Evolutionary conservation across 2,888 invertebrate genomes (phyloP).

Genomic region (Gonocerus acuteangulatus): DNA sequence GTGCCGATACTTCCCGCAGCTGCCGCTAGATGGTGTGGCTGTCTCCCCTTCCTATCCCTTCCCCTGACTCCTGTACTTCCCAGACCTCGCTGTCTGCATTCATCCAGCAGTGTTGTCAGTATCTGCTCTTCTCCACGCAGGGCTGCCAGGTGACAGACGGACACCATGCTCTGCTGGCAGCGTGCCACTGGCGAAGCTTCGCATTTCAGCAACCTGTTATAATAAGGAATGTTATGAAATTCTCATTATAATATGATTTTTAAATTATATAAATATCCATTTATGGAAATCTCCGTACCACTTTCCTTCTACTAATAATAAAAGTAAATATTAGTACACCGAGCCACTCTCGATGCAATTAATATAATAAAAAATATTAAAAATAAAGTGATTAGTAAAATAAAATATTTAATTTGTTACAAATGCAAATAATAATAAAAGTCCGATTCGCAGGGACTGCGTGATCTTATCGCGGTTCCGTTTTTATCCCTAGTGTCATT

Average conservation of each 20-base stretch:
- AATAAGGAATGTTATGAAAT: neutral
- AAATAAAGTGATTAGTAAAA: no score
- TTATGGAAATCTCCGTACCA: no score
- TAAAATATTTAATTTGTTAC: no score
- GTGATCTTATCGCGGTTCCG: no score
- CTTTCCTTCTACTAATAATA: no score
- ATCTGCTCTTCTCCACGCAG: conserved; percentile 44
- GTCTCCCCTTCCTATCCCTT: conserved; percentile 46
- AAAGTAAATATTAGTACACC: no score
- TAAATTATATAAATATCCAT: no score
- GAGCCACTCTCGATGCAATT: no score
- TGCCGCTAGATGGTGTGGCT: conserved; percentile 47
- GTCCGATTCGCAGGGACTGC: no score
- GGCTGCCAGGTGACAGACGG: conserved; percentile 49
- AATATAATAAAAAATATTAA: no score
- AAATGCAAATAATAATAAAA: no score
- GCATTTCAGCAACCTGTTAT: conserved; percentile 45
- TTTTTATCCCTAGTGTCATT: no score
- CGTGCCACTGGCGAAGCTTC: conserved; percentile 50
- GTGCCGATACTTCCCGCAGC: conserved; percentile 44
- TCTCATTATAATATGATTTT: neutral
- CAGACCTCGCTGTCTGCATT: neutral
- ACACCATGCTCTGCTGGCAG: conserved; percentile 46
- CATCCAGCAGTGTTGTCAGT: neutral
- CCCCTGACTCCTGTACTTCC: conserved; percentile 46